phyloP scores from a whole-genome alignment of 2,888 invertebrate genomes.

The Agrotis puta region DNA sequence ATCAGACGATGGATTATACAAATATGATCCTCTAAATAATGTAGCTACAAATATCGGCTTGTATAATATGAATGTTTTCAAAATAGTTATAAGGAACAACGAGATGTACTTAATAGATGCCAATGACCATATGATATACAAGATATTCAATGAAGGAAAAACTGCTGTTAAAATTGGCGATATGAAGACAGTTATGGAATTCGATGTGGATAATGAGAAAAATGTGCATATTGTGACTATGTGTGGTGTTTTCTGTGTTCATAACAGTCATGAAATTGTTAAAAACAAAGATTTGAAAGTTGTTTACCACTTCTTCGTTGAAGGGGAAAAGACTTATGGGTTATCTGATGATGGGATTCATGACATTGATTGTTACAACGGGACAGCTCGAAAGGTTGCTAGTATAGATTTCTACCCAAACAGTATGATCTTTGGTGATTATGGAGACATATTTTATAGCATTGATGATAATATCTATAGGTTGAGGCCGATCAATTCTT shows the following conservation, averaged over 20 bases:
- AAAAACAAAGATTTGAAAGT: conserved; percentile 80
- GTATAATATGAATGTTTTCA: conserved; percentile 84
- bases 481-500: conserved; percentile 82
- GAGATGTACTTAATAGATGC: conserved; percentile 84
- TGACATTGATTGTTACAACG: conserved; percentile 81
- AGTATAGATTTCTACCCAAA: conserved; percentile 77
- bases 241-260: conserved; percentile 84
- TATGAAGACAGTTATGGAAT: conserved; percentile 81
- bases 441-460: conserved; percentile 85
- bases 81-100: conserved; percentile 83
- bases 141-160: conserved; percentile 76
- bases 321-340: conserved; percentile 78
- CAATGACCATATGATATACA: conserved; percentile 84
- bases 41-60: conserved; percentile 80
- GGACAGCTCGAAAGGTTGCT: conserved; percentile 79
- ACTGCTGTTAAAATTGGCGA: conserved; percentile 74
- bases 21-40: conserved; percentile 79
- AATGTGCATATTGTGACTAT: conserved; percentile 83
- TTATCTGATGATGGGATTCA: conserved; percentile 77
- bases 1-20: conserved; percentile 84
- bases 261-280: conserved; percentile 74
- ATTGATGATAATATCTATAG: conserved; percentile 78
- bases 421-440: conserved; percentile 84
- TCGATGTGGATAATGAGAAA: conserved; percentile 81
- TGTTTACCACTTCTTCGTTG: conserved; percentile 80